Conservation (phyloP, 92 coral and sea anemone species). For the Ricordea florida region DNA sequence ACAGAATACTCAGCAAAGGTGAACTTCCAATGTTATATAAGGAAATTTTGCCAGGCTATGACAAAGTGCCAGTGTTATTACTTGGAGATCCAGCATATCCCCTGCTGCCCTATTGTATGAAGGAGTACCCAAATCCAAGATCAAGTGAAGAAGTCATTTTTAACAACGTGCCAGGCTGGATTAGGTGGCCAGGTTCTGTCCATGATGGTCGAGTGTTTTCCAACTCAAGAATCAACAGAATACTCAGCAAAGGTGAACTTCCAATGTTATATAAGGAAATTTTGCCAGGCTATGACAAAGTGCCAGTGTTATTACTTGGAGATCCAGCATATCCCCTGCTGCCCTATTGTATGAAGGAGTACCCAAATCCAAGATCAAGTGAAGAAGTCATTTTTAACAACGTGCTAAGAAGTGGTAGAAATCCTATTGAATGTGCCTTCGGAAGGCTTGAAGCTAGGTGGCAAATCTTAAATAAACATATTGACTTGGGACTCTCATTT, state of each 20-base stretch:
- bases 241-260: conserved; percentile 14
- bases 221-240: conserved; percentile 10
- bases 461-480: conserved; percentile 31
- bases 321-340: conserved; percentile 58
- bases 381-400: conserved; percentile 47
- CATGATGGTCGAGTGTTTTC: conserved; percentile 38
- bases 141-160: conserved; percentile 41
- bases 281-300: conserved; percentile 36
- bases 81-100: conserved; percentile 60
- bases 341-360: conserved; percentile 40
- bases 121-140: conserved; percentile 33
- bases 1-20: conserved; percentile 15
- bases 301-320: conserved; percentile 30
- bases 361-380: conserved; percentile 18
- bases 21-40: conserved; percentile 21
- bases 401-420: conserved; percentile 29
- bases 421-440: conserved; percentile 38
- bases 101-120: conserved; percentile 34
- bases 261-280: conserved; percentile 21
- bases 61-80: conserved; percentile 31
- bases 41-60: conserved; percentile 16
- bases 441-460: conserved; percentile 50
- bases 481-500: conserved; percentile 16
- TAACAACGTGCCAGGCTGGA: conserved; percentile 39
- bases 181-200: conserved; percentile 17